Evolutionary conservation across 2,797 vertebrate species (phyloP), one percentile per base, ranked within the genome.

Genomic region (Gila robusta): DNA sequence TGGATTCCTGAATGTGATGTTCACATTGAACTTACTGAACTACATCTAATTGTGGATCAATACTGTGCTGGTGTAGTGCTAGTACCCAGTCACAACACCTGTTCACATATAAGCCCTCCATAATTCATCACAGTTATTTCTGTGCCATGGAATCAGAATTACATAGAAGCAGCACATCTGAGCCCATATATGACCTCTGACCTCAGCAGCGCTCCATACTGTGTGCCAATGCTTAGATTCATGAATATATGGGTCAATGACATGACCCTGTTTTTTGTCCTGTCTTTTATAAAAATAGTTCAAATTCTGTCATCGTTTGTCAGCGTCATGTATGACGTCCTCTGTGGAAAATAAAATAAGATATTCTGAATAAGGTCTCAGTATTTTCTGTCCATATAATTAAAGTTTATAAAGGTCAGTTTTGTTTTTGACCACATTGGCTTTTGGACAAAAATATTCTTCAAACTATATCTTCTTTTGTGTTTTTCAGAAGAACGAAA

Each of bases 131-230:
- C 1, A 0, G 17, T 71, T 79, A 79, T 62, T 72, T 72, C 14
- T 47, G 26, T 71, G 28, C 78, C 74, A 64, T 26, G 21, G 14
- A 79, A 37, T 71, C 84, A 80, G 14, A 49, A 80, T 80, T 12
- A 21, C 10, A 49, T 26, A 32, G 11, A 32, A 47, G 77, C 62
- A 73, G 52, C 83, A 41, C 86, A 90, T 87, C 81, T 86, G 86
- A 56, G 37, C 7, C 73, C 78, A 39, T 81, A 70, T 7, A 35
- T 84, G 73, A 90, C 86, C 89, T 79, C 76, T 79, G 49, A 87
- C 72, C 67, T 35, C 78, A 62, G 28, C 47, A 44, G 76, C 66
- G 47, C 64, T 44, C 49, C 71, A 59, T 66, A n/a, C 32, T 67
- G 32, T 49, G 26, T 64, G 59, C n/a, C n/a, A 64, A 26, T 64